Percentiles rank a stretch among this genome's conserved stretches.
Evolutionary conservation across 1,140 invertebrate species (phyloP).

Genomic region (Anagrus nilaparvatae): DNA sequence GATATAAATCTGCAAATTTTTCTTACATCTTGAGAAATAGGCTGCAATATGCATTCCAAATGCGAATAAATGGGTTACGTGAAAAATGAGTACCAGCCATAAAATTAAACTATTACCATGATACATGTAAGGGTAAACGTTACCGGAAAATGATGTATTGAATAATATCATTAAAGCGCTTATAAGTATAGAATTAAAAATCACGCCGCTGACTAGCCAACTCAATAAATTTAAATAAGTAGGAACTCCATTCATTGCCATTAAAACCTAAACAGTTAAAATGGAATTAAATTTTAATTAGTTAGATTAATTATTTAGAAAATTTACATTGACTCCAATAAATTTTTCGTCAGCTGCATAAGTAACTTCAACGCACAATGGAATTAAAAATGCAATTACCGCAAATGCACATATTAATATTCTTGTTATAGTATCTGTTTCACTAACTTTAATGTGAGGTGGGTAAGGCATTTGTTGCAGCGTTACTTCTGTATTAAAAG

Average conservation of each 20-base stretch:
- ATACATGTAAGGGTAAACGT: slow-evolving; percentile 30
- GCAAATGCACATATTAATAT: slow-evolving; percentile 25
- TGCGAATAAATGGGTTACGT: slow-evolving; percentile 29
- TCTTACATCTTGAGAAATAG: slow-evolving; percentile 33
- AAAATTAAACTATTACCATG: slow-evolving; percentile 37
- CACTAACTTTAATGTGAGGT: slow-evolving; percentile 28
- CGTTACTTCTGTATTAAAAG: slow-evolving; percentile 20
- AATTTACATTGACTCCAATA: slow-evolving; percentile 37
- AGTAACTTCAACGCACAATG: slow-evolving; percentile 32
- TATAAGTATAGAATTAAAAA: slow-evolving; percentile 31
- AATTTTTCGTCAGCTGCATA: slow-evolving; percentile 35
- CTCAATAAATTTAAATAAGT: slow-evolving; percentile 32
- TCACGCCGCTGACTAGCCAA: slow-evolving; percentile 31
- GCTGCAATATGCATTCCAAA: slow-evolving; percentile 37
- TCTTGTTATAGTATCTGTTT: slow-evolving; percentile 20
- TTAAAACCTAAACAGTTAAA: slow-evolving; percentile 28
- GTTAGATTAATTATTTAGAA: slow-evolving; percentile 3
- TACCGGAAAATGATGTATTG: slow-evolving; percentile 26
- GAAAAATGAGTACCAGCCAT: slow-evolving; percentile 32
- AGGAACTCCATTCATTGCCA: slow-evolving; percentile 38
- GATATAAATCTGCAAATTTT: slow-evolving; percentile 5
- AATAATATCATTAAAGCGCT: slow-evolving; percentile 30
- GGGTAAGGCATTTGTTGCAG: slow-evolving; percentile 39
- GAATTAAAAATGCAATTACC: slow-evolving; percentile 31
- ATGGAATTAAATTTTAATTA: slow-evolving; percentile 2